Conservation (phyloP, 2,113 vertebrate species). For the Chaetodon trifascialis region DNA sequence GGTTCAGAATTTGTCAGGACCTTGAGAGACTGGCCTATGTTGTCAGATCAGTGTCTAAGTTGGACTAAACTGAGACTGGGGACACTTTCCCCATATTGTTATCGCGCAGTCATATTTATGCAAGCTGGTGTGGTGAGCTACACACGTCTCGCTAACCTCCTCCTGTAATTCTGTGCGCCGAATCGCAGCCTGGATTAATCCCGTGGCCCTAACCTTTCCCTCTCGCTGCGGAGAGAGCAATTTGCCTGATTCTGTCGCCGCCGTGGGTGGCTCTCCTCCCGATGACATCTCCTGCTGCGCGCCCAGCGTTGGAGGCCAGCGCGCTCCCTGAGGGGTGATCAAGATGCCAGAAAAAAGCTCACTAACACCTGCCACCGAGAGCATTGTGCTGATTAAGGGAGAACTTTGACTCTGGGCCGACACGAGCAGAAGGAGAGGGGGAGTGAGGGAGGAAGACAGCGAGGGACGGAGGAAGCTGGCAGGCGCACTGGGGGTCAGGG, state of each 20-base stretch:
- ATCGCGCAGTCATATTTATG: conserved; percentile 21
- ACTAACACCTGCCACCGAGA: conserved; percentile 82
- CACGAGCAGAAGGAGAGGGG: conserved; percentile 72
- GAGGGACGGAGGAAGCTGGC: conserved; percentile 36
- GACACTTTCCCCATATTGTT: not conserved
- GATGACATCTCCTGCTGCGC: conserved; percentile 75
- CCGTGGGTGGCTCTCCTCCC: conserved; percentile 73
- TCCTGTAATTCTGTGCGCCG: conserved; percentile 34
- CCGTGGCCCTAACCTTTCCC: conserved; percentile 69
- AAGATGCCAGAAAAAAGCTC: conserved; percentile 76
- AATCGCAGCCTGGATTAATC: conserved; percentile 51
- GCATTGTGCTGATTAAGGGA: conserved; percentile 82
- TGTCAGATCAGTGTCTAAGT: no score
- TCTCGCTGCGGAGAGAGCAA: conserved; percentile 70
- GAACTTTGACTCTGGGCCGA: conserved; percentile 78
- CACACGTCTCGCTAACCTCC: conserved; percentile 28
- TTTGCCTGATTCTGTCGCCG: conserved; percentile 84
- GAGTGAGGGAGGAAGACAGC: conserved; percentile 44
- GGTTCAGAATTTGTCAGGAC: not conserved
- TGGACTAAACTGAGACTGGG: no score
- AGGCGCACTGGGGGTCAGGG: conserved; percentile 43
- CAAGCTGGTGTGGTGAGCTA: conserved; percentile 22
- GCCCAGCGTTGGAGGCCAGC: conserved; percentile 66
- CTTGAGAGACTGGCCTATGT: not conserved
- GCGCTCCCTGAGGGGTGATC: conserved; percentile 75